phyloP scores from a whole-genome alignment of 2,797 vertebrate species.

The Anguilla anguilla region DNA sequence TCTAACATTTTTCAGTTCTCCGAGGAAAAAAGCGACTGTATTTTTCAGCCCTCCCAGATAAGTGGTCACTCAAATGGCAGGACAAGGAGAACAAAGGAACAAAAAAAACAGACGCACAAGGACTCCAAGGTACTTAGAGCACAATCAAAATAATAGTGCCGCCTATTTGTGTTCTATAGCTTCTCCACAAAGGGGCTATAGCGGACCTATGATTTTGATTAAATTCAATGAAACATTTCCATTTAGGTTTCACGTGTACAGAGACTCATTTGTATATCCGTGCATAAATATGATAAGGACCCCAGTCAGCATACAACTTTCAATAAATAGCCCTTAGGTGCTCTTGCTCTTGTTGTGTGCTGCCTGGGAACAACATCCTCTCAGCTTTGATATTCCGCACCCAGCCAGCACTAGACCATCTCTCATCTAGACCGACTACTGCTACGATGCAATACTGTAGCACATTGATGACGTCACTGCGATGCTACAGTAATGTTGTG shows the following conservation, averaged over 20 bases:
- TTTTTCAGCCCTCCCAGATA: conserved; percentile 74
- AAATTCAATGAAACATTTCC: conserved; percentile 57
- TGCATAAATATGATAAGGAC: conserved; percentile 41
- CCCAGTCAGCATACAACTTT: not conserved
- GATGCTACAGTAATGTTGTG: not conserved
- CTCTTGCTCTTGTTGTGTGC: not conserved
- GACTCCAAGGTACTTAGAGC: conserved; percentile 68
- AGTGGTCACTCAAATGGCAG: conserved; percentile 61
- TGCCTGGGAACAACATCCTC: not conserved
- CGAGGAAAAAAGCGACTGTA: conserved; percentile 68
- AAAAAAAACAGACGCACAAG: conserved; percentile 64
- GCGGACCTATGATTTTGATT: conserved; percentile 64
- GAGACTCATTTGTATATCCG: conserved; percentile 38
- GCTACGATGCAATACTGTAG: not conserved
- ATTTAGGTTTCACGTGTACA: conserved; percentile 45
- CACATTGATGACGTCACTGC: not conserved
- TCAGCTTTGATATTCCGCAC: not conserved
- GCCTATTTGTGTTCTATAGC: conserved; percentile 66
- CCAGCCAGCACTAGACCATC: not conserved
- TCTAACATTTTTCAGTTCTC: conserved; percentile 25
- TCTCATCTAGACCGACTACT: not conserved
- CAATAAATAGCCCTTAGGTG: not conserved
- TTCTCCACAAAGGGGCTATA: conserved; percentile 50
- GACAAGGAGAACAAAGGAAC: conserved; percentile 53
- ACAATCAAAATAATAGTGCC: conserved; percentile 61